Evolutionary conservation across 2,113 vertebrate species (phyloP).

Genomic region (Xiphophorus couchianus): DNA sequence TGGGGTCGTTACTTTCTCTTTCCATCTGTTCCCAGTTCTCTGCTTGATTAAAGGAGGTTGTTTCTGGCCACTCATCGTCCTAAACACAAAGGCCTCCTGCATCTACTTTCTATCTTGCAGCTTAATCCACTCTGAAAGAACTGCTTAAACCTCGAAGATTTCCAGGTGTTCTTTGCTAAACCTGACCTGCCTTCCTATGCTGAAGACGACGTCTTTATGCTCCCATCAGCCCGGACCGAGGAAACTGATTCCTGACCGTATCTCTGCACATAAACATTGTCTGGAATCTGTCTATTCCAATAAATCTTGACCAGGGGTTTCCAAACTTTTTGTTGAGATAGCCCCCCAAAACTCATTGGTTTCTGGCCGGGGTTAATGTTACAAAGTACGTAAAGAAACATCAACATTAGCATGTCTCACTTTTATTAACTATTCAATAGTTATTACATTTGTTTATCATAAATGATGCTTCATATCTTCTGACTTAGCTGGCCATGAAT

Average conservation of each 20-base stretch:
- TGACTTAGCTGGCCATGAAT: too few species aligned
- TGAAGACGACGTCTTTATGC: neutral
- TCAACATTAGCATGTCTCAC: too few species aligned
- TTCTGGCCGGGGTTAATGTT: too few species aligned
- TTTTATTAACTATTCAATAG: too few species aligned
- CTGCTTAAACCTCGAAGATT: neutral
- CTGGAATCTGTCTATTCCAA: neutral
- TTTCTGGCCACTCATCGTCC: neutral
- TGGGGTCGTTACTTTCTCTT: neutral
- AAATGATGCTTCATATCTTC: too few species aligned
- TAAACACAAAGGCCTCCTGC: neutral
- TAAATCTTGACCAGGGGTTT: neutral
- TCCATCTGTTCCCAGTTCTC: neutral
- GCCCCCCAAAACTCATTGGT: too few species aligned
- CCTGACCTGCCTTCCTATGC: neutral
- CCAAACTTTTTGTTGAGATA: too few species aligned
- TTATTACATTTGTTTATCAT: too few species aligned
- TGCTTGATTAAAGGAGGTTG: too few species aligned
- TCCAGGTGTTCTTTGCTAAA: neutral
- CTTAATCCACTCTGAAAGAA: neutral
- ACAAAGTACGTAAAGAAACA: too few species aligned
- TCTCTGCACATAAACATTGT: neutral
- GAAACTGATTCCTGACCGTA: neutral
- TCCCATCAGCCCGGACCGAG: neutral
- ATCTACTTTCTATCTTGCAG: neutral